Evolutionary conservation across 2,797 vertebrate species (phyloP).

Genomic region (Tapirus indicus): DNA sequence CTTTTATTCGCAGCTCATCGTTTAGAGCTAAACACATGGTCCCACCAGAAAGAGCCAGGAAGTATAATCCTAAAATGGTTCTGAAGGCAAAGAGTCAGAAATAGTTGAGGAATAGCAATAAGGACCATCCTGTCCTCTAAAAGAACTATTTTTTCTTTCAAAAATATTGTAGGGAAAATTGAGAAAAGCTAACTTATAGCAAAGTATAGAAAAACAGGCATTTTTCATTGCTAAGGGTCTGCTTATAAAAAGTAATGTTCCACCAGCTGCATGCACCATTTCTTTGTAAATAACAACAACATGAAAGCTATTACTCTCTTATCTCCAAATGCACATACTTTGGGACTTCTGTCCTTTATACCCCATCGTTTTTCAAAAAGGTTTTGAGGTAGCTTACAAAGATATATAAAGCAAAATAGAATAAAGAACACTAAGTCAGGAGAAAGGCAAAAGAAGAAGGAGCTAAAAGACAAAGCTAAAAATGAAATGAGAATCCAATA

Average conservation of each 20-base stretch:
- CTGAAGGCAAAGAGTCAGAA: not conserved
- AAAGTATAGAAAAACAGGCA: not conserved
- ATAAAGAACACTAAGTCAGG: not conserved
- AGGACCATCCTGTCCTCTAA: not conserved
- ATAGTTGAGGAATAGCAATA: not conserved
- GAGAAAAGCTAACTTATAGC: not conserved
- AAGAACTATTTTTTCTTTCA: not conserved
- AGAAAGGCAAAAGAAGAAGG: not conserved
- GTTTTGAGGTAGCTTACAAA: not conserved
- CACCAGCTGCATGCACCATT: not conserved
- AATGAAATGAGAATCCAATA: not conserved
- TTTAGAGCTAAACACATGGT: not conserved
- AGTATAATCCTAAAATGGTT: not conserved
- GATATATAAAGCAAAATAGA: not conserved
- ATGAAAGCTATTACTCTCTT: not conserved
- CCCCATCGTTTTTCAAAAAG: not conserved
- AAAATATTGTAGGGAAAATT: not conserved
- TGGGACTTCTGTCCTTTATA: not conserved
- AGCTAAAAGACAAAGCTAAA: not conserved
- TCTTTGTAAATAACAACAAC: conserved; percentile 10
- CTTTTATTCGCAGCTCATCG: not conserved
- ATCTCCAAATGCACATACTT: not conserved
- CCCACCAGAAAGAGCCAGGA: not conserved
- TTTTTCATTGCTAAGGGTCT: not conserved
- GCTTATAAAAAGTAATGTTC: not conserved